Evolutionary conservation across 2,888 invertebrate genomes (phyloP), one percentile per base, ranked within the genome.

Genomic region (Dione juno): DNA sequence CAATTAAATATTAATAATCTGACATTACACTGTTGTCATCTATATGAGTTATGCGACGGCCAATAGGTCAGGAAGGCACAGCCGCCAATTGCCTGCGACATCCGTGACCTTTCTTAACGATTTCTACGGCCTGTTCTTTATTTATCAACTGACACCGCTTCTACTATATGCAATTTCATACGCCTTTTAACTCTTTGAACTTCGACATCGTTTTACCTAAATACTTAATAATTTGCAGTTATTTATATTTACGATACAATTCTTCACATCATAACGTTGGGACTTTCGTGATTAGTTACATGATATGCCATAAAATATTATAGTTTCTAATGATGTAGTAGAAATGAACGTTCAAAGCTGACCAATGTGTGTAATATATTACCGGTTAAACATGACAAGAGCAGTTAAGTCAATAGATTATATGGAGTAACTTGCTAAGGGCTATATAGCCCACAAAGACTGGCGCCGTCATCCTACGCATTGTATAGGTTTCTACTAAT

Each of bases 171-270:
- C 61, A 61, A 61, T 61, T 61, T 61, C 59, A 28, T 45, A 61
- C 28, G 45, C 43, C 45, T 61, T 63, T 68, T 81, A 83, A 82
- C 80, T 81, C 84, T 86, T 80, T 85, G 85, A 85, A 77, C 88
- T 86, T 77, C 74, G 82, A 81, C 83, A 83, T 79, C 78, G 79
- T 78, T 79, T 78, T 77, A 75, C 75, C 69, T 68, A 71, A 76
- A 72, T 74, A 65, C 66, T 66, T 54, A 59, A 28, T 68, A 69
- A 74, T 73, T 67, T 48, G 67, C 52, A 50, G 69, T 73, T 72
- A 73, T 59, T 61, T 64, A 73, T 45, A 59, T 70, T 57, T 53
- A 67, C 37, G 66, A 65, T 57, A 57, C 64, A 57, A 54, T 69
- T 63, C 50, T 63, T 52, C 52, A 28, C 52, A 65, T 54, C 45